A percentile compares a stretch with the other conserved stretches of the same genome.
phyloP scores from a whole-genome alignment of 37 sponge, comb jelly and placozoan species.

The Beroe ovata region DNA sequence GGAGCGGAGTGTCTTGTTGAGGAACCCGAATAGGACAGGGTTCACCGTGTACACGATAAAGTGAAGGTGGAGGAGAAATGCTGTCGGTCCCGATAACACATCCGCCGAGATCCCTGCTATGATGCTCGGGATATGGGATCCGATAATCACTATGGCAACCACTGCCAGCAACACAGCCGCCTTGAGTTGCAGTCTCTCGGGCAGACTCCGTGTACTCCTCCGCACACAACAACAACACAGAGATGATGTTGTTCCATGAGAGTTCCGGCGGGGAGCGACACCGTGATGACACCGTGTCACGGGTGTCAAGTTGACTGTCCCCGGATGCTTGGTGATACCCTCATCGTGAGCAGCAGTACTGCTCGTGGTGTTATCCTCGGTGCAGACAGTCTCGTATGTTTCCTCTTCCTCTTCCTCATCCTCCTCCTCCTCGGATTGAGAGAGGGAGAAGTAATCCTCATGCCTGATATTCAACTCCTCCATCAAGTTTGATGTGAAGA shows the following conservation, averaged over 20 bases:
- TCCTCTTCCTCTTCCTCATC: not conserved
- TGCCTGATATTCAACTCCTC: not conserved
- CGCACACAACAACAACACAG: not conserved
- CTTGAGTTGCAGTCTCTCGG: conserved; percentile 8
- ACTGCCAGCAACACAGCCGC: conserved; percentile 5
- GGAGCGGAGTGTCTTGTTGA: conserved; percentile 23
- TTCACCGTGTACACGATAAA: not conserved
- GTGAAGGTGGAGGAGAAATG: not conserved
- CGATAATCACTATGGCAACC: conserved; percentile 2
- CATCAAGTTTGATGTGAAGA: conserved; percentile 45
- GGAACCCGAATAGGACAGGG: conserved; percentile 46
- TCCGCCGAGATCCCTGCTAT: not conserved
- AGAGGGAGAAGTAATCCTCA: conserved; percentile 44
- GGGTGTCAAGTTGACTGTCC: not conserved
- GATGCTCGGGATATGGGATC: not conserved
- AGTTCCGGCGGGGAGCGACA: too few species aligned
- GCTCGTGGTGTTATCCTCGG: conserved; percentile 8
- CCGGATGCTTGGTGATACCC: not conserved
- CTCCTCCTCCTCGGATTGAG: not conserved
- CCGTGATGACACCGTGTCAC: not conserved
- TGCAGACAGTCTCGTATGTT: not conserved
- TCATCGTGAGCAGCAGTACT: not conserved
- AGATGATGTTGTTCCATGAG: not conserved
- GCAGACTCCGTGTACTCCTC: not conserved
- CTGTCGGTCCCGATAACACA: not conserved